Evolutionary conservation across 2,113 vertebrate species (phyloP).

Genomic region (Colius striatus): DNA sequence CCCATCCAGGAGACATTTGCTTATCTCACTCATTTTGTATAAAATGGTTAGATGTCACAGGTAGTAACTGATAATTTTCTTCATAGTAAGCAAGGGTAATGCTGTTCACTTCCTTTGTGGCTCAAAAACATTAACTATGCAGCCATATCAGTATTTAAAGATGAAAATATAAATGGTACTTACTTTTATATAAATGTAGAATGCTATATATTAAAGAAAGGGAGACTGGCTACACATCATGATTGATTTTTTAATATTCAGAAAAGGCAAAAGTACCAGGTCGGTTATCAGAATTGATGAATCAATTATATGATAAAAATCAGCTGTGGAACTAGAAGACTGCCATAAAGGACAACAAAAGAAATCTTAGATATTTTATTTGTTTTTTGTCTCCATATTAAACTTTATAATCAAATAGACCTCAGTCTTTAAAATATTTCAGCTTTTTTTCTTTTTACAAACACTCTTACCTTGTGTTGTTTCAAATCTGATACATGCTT

Average conservation of each 20-base stretch:
- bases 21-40: background rate
- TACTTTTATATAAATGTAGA: background rate
- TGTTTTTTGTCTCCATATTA: background rate
- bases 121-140: background rate
- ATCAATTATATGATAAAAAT: slow-evolving; percentile 39
- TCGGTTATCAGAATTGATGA: slow-evolving; percentile 47
- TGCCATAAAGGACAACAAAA: slow-evolving; percentile 43
- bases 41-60: background rate
- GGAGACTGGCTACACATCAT: background rate
- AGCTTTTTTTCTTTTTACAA: background rate
- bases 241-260: slow-evolving; percentile 53
- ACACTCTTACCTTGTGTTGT: background rate
- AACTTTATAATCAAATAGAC: background rate
- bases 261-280: slow-evolving; percentile 88
- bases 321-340: slow-evolving; percentile 5
- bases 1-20: background rate
- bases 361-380: background rate
- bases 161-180: background rate
- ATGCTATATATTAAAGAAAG: background rate
- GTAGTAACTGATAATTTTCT: background rate
- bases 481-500: background rate
- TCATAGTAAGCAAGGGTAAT: background rate
- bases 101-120: background rate
- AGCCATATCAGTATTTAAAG: background rate
- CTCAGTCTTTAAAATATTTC: background rate